Evolutionary conservation across 2,797 vertebrate species (phyloP), one percentile per base, ranked within the genome.

Genomic region (Erithacus rubecula): DNA sequence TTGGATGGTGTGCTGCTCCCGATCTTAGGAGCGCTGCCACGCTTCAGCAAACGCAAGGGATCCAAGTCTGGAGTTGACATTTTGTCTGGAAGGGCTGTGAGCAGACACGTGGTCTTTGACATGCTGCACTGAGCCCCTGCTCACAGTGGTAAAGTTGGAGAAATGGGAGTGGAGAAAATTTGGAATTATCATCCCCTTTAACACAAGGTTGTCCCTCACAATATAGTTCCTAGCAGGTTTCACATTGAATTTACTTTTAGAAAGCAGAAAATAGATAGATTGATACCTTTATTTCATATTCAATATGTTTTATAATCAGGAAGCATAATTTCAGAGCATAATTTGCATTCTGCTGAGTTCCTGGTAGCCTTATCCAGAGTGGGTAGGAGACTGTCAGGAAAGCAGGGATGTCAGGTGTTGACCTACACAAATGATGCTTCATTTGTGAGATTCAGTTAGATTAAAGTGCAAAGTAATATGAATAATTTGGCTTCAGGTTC

Each of bases 381-480:
- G 18, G 1, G 20, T 37, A 56, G 85, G 74, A 87, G 74, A 79
- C 82, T 81, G 11, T 85, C 62, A 63, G 53, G 53, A 77, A 81
- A 91, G 72, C 36, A 64, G 62, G 43, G 76, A 47, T 89, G 46
- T 80, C 94, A 89, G 68, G n/a, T 92, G 58, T 76, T 83, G 79
- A 86, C 87, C 76, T 87, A 60, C 0, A 1, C 20, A 32, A 64
- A 67, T 52, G 11, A 34, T 65, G 15, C 46, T 78, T 95, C 62
- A 62, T 94, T 93, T 93, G 69, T 62, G 81, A 91, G 69, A 68
- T 88, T 83, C 70, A 58, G 47, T 77, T 52, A 84, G 83, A 80
- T 68, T 77, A 76, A 92, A 88, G 65, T 46, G 34, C 34, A 39
- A 78, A 80, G 65, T 83, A 91, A 49, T 69, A 49, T 49, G 69